Evolutionary conservation across 2,888 invertebrate genomes (phyloP).

Genomic region (Ophion ventricosus): DNA sequence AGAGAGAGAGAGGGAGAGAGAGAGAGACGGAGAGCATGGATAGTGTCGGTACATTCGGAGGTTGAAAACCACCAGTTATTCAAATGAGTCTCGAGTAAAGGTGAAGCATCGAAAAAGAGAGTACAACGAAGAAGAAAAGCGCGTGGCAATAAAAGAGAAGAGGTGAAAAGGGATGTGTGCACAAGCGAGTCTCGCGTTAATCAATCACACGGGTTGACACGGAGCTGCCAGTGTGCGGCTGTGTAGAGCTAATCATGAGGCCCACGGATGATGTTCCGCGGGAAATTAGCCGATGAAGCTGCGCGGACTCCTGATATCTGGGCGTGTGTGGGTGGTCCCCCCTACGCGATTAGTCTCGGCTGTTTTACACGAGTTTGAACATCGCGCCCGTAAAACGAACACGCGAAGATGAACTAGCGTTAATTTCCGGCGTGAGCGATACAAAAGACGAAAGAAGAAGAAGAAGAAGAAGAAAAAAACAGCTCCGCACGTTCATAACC

Average conservation of each 20-base stretch:
- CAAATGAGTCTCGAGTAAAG: not conserved
- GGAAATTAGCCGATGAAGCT: constrained; percentile 72
- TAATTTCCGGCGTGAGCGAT: not conserved
- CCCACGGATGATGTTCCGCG: constrained; percentile 74
- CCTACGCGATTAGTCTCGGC: constrained; percentile 4
- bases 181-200: constrained; percentile 75
- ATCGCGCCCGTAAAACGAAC: not conserved
- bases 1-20: no score
- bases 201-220: constrained; percentile 75
- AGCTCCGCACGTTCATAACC: not conserved
- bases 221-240: constrained; percentile 14
- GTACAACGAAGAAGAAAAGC: constrained; percentile 17
- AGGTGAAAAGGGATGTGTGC: constrained; percentile 38
- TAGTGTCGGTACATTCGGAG: not conserved
- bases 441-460: not conserved
- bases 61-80: not conserved
- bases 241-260: constrained; percentile 53
- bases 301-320: constrained; percentile 70
- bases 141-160: constrained; percentile 2
- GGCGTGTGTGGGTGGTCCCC: constrained; percentile 61
- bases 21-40: no score
- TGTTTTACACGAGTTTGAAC: constrained; percentile 19
- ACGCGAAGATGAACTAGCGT: not conserved
- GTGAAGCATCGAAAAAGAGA: constrained; percentile 34
- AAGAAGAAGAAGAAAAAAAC: not conserved